These are phyloP conservation scores for Myotis davidii DNA, from an alignment of 2,113 vertebrate species.

Conservation along the genomic window DNA sequence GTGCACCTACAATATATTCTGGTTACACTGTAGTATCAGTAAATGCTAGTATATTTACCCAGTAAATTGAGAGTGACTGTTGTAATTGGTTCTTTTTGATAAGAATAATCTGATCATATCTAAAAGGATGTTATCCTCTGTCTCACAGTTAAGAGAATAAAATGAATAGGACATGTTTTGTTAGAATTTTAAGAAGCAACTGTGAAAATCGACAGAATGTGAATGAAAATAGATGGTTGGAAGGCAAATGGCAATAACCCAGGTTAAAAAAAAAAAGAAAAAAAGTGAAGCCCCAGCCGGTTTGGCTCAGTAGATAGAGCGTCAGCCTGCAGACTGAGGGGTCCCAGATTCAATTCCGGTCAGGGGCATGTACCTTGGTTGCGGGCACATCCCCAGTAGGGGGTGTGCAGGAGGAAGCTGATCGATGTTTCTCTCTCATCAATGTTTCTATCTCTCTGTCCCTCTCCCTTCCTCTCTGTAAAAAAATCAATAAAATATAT, in stretches of 20 bases:
- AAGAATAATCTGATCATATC: neutral
- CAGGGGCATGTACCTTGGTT: too few relatives aligned
- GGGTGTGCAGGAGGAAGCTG: too few relatives aligned
- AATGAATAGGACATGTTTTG: neutral
- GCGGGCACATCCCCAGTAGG: too few relatives aligned
- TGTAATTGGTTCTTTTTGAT: neutral
- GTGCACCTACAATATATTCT: neutral
- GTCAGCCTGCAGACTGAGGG: too few relatives aligned
- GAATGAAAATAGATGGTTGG: neutral
- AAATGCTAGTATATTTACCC: neutral
- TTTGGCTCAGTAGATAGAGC: too few relatives aligned
- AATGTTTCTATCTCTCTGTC: too few relatives aligned
- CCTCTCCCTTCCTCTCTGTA: too few relatives aligned
- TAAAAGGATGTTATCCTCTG: constrained; percentile 24
- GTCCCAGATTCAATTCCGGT: too few relatives aligned
- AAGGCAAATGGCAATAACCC: neutral
- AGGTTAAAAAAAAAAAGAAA: constrained; percentile 17
- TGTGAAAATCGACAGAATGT: neutral
- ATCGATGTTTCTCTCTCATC: too few relatives aligned
- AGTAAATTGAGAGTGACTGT: constrained; percentile 20
- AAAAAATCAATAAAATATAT: too few relatives aligned
- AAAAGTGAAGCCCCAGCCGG: neutral
- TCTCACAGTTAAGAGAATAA: constrained; percentile 30
- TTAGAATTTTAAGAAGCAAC: neutral
- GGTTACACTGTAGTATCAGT: neutral